Base-by-base conservation (phyloP, 2,888 invertebrate genomes). In the Lepidochrysops patricia region DNA sequence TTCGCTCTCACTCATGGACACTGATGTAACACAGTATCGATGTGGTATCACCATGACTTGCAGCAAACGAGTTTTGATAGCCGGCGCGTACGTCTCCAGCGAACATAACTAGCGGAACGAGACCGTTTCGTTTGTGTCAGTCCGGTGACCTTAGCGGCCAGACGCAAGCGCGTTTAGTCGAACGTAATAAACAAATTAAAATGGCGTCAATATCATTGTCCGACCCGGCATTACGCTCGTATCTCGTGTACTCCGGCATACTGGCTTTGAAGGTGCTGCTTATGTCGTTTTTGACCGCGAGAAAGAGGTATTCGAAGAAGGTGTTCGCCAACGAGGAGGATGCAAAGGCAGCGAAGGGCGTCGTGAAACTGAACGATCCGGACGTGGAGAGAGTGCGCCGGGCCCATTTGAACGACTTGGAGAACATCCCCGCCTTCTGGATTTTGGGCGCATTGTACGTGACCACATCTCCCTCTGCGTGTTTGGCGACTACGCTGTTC, bases 351-450 rank as follows among this genome's bases (percentile, higher is more conserved):
- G 34, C 49, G 1, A 72, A 74, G 4, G 77, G 77, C 1, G 71
- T 74, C 60, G 74, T 86, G 52, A 82, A 79, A 62, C 68, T 69
- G 0, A 81, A 83, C 60, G 84, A 82, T 58, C 78, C 75, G 0
- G 82, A 83, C 61, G 84, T 86, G 37, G 87, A 87, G 67, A 68
- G 85, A 61, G 76, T 79, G 27, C 69, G 85, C 48, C 77, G 92
- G 74, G 93, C 93, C 13, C 93, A 94, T 71, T 83, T 91, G 65
- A 94, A 94, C 70, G 94, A 94, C 74, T 73, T 94, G 72, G 94
- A 94, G 78, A 94, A 93, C 75, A 93, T 94, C 61, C 89, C 92
- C 0, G 84, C 90, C 13, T 94, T 93, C 70, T 70, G 94, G 64
- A 68, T 91, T 49, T 64, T 90, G 2, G 71, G 70, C 4, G 79